Percentiles rank a stretch among this genome's conserved stretches.
phyloP scores from a whole-genome alignment of 2,113 vertebrate genomes.

The Lamprotornis superbus region DNA sequence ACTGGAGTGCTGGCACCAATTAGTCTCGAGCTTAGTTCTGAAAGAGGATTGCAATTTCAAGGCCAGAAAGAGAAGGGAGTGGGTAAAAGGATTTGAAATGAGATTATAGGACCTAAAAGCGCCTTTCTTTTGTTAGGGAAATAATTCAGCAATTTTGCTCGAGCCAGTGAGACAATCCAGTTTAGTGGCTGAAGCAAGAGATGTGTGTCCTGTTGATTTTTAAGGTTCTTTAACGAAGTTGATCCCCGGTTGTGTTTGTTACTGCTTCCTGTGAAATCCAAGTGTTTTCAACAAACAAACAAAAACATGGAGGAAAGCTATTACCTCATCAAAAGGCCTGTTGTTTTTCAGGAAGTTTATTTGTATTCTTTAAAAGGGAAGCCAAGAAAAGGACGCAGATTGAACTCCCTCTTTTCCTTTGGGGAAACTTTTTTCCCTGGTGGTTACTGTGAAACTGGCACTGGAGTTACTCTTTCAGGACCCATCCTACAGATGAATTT shows the following conservation, averaged over 20 bases:
- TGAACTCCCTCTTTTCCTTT: not conserved
- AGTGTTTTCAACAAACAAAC: conserved; percentile 49
- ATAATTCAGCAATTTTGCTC: conserved; percentile 71
- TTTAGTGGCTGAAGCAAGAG: conserved; percentile 66
- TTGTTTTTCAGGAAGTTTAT: conserved; percentile 23
- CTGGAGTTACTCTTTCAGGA: not conserved
- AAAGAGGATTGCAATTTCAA: conserved; percentile 82
- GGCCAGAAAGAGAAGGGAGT: conserved; percentile 74
- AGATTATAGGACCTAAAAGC: conserved; percentile 79
- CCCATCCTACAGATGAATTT: not conserved
- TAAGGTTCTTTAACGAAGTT: conserved; percentile 36
- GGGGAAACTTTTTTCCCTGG: not conserved
- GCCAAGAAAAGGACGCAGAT: not conserved
- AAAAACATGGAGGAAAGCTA: not conserved
- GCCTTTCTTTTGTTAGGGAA: conserved; percentile 77
- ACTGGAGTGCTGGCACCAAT: conserved; percentile 65
- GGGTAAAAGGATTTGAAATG: conserved; percentile 83
- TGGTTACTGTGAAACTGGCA: not conserved
- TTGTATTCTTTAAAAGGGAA: conserved; percentile 20
- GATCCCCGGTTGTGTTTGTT: conserved; percentile 25
- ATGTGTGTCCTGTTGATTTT: conserved; percentile 53
- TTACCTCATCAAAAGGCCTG: not conserved
- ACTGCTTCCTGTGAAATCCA: conserved; percentile 29
- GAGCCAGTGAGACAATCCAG: conserved; percentile 71
- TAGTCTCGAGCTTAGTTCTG: conserved; percentile 76